These are phyloP conservation scores for Acronicta leporina DNA, from an alignment of 2,888 invertebrate genomes.

Conservation along the genomic window DNA sequence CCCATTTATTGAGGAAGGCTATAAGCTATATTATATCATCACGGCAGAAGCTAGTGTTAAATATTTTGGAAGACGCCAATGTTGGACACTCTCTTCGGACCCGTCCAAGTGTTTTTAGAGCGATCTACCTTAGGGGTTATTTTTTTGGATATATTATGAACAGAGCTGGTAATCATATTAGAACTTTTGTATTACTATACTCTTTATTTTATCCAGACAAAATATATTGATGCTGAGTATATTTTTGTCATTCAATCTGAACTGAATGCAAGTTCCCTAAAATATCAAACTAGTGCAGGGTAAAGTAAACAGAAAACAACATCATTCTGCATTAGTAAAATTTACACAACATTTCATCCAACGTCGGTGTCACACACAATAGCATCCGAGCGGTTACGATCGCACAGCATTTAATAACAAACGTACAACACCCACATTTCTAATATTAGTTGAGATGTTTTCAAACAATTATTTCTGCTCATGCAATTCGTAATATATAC, in stretches of 20 bases:
- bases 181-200: too few relatives aligned
- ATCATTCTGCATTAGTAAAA: neutral
- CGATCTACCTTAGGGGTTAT: too few relatives aligned
- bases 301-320: neutral
- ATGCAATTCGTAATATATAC: neutral
- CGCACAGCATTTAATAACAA: neutral
- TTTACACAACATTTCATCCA: slow-evolving; percentile 1
- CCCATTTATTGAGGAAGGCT: too few relatives aligned
- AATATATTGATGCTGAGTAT: neutral
- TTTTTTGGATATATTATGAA: too few relatives aligned
- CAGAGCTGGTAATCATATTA: too few relatives aligned
- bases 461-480: slow-evolving; percentile 5
- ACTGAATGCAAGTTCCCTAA: neutral
- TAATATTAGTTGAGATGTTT: slow-evolving; percentile 14
- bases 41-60: too few relatives aligned
- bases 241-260: too few relatives aligned
- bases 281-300: neutral
- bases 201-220: too few relatives aligned
- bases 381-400: too few relatives aligned
- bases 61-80: slow-evolving; percentile 8
- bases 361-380: neutral
- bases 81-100: neutral
- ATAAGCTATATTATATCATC: too few relatives aligned
- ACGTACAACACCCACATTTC: neutral
- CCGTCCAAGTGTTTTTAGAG: neutral